These are phyloP conservation scores for Trichopoda pennipes DNA, from an alignment of 2,888 invertebrate genomes.

Conservation along the genomic window DNA sequence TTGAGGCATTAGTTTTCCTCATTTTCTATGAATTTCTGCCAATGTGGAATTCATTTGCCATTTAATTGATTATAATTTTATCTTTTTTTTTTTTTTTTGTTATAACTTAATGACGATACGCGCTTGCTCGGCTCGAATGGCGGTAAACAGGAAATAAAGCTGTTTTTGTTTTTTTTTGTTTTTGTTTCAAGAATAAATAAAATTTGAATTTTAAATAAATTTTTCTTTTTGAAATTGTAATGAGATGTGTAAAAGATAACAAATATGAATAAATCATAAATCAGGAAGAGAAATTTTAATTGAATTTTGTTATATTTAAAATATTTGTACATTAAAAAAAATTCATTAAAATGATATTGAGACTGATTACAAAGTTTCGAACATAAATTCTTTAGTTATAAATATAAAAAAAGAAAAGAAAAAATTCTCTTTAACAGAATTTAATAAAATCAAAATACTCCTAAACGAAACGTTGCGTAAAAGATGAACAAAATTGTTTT, in stretches of 20 bases:
- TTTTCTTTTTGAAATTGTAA: constrained; percentile 23
- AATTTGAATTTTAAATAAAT: constrained; percentile 44
- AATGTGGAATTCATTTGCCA: constrained; percentile 55
- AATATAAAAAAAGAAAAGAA: too few species aligned
- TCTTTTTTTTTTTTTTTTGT: background rate
- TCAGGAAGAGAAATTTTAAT: constrained; percentile 11
- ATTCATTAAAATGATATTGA: too few species aligned
- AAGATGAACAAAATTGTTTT: too few species aligned
- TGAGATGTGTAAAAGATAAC: constrained; percentile 31
- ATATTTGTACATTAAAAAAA: background rate
- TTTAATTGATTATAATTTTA: constrained; percentile 51
- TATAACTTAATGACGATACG: constrained; percentile 31
- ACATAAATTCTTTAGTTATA: constrained; percentile 6
- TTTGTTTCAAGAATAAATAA: constrained; percentile 30
- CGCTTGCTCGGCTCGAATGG: constrained; percentile 9
- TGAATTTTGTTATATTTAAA: background rate
- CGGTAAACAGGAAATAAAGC: constrained; percentile 54
- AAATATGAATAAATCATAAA: constrained; percentile 25
- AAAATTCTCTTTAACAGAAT: too few species aligned
- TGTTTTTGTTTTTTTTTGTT: background rate
- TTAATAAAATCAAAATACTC: too few species aligned
- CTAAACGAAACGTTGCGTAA: too few species aligned
- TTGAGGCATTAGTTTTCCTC: constrained; percentile 62
- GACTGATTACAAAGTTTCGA: background rate
- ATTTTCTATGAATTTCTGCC: constrained; percentile 57